phyloP scores from a whole-genome alignment of 1,140 invertebrate genomes.

The Elymnias hypermnestra region DNA sequence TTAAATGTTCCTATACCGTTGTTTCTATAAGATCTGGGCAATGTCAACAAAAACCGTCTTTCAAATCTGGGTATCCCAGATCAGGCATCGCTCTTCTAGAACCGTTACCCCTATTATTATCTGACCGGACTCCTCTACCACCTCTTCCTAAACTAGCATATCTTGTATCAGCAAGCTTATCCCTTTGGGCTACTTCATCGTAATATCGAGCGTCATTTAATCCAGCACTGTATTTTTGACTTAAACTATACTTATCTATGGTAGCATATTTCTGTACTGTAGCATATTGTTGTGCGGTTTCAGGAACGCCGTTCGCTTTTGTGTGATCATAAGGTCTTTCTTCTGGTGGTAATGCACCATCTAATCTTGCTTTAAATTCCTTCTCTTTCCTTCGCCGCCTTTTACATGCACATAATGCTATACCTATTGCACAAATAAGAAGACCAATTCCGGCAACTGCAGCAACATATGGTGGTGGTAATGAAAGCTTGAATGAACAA shows the following conservation, averaged over 20 bases:
- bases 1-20: slow-evolving; percentile 76
- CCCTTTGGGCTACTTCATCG: slow-evolving; percentile 66
- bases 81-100: slow-evolving; percentile 77
- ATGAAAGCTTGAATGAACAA: slow-evolving; percentile 82
- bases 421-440: slow-evolving; percentile 80
- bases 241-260: slow-evolving; percentile 74
- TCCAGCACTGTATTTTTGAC: slow-evolving; percentile 73
- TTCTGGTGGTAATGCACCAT: slow-evolving; percentile 62
- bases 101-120: slow-evolving; percentile 51
- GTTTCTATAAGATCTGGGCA: slow-evolving; percentile 80
- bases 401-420: slow-evolving; percentile 66
- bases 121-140: slow-evolving; percentile 65
- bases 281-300: slow-evolving; percentile 65
- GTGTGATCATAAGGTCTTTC: slow-evolving; percentile 79
- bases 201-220: slow-evolving; percentile 73
- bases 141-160: slow-evolving; percentile 70
- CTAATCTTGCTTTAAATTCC: slow-evolving; percentile 77
- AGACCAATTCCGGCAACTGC: slow-evolving; percentile 79
- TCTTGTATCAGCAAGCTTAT: slow-evolving; percentile 65
- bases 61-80: slow-evolving; percentile 79
- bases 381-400: slow-evolving; percentile 79
- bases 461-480: slow-evolving; percentile 81
- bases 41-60: slow-evolving; percentile 86
- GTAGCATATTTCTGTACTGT: slow-evolving; percentile 74
- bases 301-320: slow-evolving; percentile 73